Conservation (phyloP, 2,888 invertebrate species). For the Metellina segmentata region DNA sequence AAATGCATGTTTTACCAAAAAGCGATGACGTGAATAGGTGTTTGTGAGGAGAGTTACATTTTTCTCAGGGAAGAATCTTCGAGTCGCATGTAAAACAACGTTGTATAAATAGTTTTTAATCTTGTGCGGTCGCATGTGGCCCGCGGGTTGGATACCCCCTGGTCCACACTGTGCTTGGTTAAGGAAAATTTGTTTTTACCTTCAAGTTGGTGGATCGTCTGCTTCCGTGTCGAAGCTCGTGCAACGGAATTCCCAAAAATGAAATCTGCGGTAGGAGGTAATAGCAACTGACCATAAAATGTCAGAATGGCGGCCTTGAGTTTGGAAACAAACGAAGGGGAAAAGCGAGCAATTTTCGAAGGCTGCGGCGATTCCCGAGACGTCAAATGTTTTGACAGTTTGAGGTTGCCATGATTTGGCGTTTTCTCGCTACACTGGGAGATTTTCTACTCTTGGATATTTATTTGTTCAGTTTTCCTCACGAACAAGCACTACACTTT, state of each 20-base stretch:
- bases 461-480: no score
- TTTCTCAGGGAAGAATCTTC: no score
- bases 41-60: no score
- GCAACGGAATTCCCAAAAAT: not conserved
- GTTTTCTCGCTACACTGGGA: not conserved
- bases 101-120: no score
- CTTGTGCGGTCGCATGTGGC: no score
- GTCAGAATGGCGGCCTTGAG: conserved; percentile 49
- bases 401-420: conserved; percentile 14
- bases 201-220: not conserved
- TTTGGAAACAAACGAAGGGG: conserved; percentile 31
- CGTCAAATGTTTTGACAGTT: conserved; percentile 15
- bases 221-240: not conserved
- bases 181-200: no score
- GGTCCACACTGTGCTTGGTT: no score
- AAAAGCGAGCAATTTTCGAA: not conserved
- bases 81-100: not conserved
- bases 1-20: no score
- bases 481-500: no score
- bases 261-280: conserved; percentile 1
- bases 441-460: no score
- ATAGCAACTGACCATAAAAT: conserved; percentile 52
- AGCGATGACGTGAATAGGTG: no score
- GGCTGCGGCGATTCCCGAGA: not conserved
- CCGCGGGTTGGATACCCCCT: no score